phyloP scores from a whole-genome alignment of 2,888 invertebrate species.

The Meteorus colon region DNA sequence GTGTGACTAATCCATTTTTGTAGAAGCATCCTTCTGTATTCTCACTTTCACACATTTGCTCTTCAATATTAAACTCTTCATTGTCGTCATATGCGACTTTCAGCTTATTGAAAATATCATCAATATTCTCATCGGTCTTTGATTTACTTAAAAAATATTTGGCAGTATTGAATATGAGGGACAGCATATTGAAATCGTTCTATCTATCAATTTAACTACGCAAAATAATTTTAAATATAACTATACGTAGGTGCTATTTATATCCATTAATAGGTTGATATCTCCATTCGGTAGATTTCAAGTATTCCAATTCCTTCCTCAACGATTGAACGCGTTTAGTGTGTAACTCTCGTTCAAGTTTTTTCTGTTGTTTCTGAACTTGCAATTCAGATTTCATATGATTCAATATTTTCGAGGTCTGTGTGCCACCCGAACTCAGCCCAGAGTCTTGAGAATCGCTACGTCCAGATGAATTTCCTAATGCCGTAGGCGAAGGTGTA shows the following conservation, averaged over 20 bases:
- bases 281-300: slow-evolving; percentile 89
- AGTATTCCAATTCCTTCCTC: slow-evolving; percentile 83
- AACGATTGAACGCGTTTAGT: slow-evolving; percentile 82
- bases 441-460: slow-evolving; percentile 69
- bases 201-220: not conserved
- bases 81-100: slow-evolving; percentile 32
- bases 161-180: slow-evolving; percentile 69
- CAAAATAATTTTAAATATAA: not conserved
- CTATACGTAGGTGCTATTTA: slow-evolving; percentile 23
- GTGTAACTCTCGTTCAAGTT: slow-evolving; percentile 80
- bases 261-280: slow-evolving; percentile 77
- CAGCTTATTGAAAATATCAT: slow-evolving; percentile 52
- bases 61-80: not conserved
- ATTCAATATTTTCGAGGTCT: slow-evolving; percentile 72
- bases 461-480: slow-evolving; percentile 64
- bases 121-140: slow-evolving; percentile 48
- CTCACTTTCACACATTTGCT: not conserved
- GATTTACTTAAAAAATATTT: slow-evolving; percentile 49
- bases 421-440: slow-evolving; percentile 58
- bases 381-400: slow-evolving; percentile 76
- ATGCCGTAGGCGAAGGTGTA: slow-evolving; percentile 63
- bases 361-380: slow-evolving; percentile 76
- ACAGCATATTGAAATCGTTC: slow-evolving; percentile 71
- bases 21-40: slow-evolving; percentile 58
- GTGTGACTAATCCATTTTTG: slow-evolving; percentile 77